These are phyloP conservation scores for Apolygus lucorum DNA, from an alignment of 1,140 invertebrate genomes.

Conservation along the genomic window DNA sequence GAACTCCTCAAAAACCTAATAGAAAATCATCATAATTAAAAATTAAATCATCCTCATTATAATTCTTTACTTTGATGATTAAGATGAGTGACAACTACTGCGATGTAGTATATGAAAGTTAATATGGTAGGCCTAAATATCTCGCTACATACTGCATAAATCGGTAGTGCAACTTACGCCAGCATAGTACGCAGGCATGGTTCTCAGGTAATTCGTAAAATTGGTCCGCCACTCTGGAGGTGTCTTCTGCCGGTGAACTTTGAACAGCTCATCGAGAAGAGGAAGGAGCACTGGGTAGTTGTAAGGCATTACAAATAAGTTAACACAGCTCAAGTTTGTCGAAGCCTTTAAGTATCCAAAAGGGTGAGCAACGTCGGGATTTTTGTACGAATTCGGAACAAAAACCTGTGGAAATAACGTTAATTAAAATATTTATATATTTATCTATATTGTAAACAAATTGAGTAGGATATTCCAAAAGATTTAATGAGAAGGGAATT, in stretches of 20 bases:
- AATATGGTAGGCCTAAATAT: too few species aligned
- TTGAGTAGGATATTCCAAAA: too few species aligned
- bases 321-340: conserved; percentile 87
- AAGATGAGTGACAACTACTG: too few species aligned
- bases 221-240: conserved; percentile 80
- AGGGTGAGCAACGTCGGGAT: conserved; percentile 76
- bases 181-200: conserved; percentile 94
- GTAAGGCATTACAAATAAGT: conserved; percentile 96
- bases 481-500: background rate
- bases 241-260: conserved; percentile 80
- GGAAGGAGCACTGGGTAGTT: conserved; percentile 94
- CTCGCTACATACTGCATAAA: too few species aligned
- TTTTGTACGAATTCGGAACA: conserved; percentile 81
- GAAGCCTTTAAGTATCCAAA: conserved; percentile 98
- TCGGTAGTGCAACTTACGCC: conserved; percentile 68
- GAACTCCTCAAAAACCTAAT: too few species aligned
- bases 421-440: conserved; percentile 31
- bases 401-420: too few species aligned
- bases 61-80: too few species aligned
- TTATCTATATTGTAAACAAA: too few species aligned
- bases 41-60: too few species aligned
- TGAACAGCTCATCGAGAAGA: conserved; percentile 85
- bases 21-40: too few species aligned
- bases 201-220: conserved; percentile 88
- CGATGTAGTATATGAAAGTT: too few species aligned